Conservation (phyloP, 2,888 invertebrate genomes). For the Pheosia tremula region DNA sequence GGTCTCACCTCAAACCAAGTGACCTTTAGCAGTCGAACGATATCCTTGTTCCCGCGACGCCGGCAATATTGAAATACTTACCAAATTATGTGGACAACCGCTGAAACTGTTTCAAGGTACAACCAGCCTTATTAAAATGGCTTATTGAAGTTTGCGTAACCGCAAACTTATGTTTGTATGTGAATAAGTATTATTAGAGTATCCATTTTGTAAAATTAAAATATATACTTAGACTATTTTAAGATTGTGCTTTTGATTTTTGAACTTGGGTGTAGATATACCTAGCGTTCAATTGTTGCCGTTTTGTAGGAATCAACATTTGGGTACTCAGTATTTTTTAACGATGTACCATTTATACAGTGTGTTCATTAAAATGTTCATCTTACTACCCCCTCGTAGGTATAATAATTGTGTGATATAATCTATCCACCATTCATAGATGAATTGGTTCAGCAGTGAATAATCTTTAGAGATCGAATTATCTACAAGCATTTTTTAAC, state of each 20-base stretch:
- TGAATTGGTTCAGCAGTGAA: no score
- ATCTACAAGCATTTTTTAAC: not conserved
- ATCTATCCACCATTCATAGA: no score
- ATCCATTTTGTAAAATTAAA: constrained; percentile 12
- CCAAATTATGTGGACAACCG: constrained; percentile 49
- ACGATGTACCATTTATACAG: no score
- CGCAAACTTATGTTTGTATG: constrained; percentile 24
- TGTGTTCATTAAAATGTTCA: no score
- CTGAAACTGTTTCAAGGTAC: constrained; percentile 32
- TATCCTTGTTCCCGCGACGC: constrained; percentile 77
- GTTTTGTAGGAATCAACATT: no score
- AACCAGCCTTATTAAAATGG: constrained; percentile 25
- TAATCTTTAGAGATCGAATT: not conserved
- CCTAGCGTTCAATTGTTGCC: no score
- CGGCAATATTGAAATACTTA: constrained; percentile 58
- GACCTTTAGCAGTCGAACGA: constrained; percentile 77
- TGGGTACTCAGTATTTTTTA: no score
- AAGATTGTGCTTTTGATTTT: constrained; percentile 17
- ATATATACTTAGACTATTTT: not conserved
- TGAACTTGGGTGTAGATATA: constrained; percentile 10
- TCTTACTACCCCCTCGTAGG: no score
- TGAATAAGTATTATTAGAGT: constrained; percentile 20
- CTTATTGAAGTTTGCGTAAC: constrained; percentile 14
- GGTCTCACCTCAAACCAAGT: constrained; percentile 80
- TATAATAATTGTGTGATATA: no score